Percentiles rank a stretch among this genome's conserved stretches.
These are phyloP conservation scores for Euplagia quadripunctaria DNA, from an alignment of 2,888 invertebrate genomes.

Conservation along the genomic window DNA sequence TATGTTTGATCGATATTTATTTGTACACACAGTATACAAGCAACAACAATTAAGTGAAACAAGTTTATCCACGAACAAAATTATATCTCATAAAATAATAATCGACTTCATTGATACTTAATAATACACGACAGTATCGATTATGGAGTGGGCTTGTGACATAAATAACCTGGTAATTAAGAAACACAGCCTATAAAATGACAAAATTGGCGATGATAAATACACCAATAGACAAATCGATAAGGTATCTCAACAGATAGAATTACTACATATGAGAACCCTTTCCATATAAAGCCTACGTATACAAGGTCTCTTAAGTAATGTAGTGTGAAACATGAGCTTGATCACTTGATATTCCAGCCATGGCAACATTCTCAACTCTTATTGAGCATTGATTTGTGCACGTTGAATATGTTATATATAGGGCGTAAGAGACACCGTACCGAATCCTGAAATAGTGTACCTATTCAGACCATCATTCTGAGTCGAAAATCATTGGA, in stretches of 20 bases:
- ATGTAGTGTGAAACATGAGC: background rate
- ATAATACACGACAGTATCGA: constrained; percentile 1
- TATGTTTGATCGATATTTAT: background rate
- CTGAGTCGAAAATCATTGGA: too few species aligned
- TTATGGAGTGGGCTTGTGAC: background rate
- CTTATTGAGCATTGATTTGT: too few species aligned
- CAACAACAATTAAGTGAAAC: background rate
- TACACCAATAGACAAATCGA: background rate
- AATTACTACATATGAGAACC: too few species aligned
- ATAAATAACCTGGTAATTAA: background rate
- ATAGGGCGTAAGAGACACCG: too few species aligned
- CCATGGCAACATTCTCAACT: too few species aligned
- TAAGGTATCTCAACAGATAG: background rate
- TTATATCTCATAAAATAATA: constrained; percentile 2
- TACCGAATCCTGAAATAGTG: too few species aligned
- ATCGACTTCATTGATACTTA: background rate
- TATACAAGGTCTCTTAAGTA: too few species aligned
- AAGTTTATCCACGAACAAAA: background rate
- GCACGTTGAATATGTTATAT: too few species aligned
- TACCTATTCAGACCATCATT: too few species aligned
- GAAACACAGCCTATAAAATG: background rate
- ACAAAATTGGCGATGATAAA: background rate
- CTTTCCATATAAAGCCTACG: background rate
- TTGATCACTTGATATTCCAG: too few species aligned
- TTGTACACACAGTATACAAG: background rate